Base-by-base conservation (phyloP, 2,888 invertebrate species). In the Calliopum simillimum region DNA sequence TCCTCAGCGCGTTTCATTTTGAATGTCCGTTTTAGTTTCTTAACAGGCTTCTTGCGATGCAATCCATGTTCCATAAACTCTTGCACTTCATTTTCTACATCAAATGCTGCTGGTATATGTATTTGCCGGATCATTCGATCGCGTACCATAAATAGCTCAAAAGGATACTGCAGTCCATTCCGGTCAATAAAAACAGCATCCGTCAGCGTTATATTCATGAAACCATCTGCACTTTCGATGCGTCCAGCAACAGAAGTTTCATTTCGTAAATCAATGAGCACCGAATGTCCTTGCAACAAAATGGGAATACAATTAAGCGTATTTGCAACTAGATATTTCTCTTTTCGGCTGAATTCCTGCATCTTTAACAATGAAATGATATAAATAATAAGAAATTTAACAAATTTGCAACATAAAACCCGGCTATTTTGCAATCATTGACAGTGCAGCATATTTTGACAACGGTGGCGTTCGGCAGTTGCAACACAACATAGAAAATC, bases 171-270 rank as follows among this genome's bases (percentile, higher is more conserved):
- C 1, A 77, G 72, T 0, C 82, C 82, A 71, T 83, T 79, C 4
- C 84, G 82, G 74, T 86, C 84, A 8, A 86, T 84, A 47, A 83
- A 83, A 2, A 86, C 85, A 0, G 75, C 85, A 55, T 83, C 74
- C 0, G 72, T 72, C 44, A 86, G 72, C 25, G 80, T 79, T 4
- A 86, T 80, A 43, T 84, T 86, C 85, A 86, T 85, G 68, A 79
- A 79, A 0, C 85, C 86, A 69, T 86, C 86, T 3, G 81, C 78
- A n/a, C 74, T 73, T 5, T 77, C 76, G 5, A 86, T 75, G 2
- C 80, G 79, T 1, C 86, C 86, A 1, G 85, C 85, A 4, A 86
- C 82, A 1, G 84, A 82, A 11, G 82, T 83, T 64, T 85, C 85
- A 73, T 86, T 86, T 3, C 78, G 76, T 2, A 86, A 74, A 76